These are phyloP conservation scores for Montipora capitata DNA, from an alignment of 92 coral and sea anemone species.

Conservation along the genomic window DNA sequence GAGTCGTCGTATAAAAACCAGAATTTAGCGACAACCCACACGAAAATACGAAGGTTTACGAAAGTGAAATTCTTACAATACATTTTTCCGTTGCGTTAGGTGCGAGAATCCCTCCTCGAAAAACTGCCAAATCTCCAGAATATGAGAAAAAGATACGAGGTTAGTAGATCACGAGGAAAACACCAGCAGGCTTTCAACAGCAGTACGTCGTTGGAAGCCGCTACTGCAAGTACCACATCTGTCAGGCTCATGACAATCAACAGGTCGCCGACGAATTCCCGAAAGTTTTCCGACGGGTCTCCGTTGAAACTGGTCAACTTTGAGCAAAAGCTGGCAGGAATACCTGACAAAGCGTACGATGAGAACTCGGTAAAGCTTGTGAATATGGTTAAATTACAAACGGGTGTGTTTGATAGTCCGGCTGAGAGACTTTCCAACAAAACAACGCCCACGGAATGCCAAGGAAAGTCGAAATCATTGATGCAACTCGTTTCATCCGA, in stretches of 20 bases:
- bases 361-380: conserved; percentile 16
- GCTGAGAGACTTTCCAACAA: conserved; percentile 29
- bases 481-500: conserved; percentile 2
- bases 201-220: conserved; percentile 26
- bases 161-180: neutral
- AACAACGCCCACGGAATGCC: neutral
- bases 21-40: no score
- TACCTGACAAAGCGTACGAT: neutral
- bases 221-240: conserved; percentile 33
- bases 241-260: conserved; percentile 24
- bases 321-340: neutral
- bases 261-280: conserved; percentile 37
- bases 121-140: conserved; percentile 21
- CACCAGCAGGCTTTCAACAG: neutral
- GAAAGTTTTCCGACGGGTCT: conserved; percentile 17
- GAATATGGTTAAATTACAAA: conserved; percentile 34
- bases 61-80: neutral
- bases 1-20: no score
- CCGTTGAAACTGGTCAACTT: conserved; percentile 40
- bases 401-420: conserved; percentile 34
- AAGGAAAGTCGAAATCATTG: conserved; percentile 2
- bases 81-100: neutral
- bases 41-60: neutral
- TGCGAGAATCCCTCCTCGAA: conserved; percentile 31
- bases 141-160: neutral